Base-by-base conservation (phyloP, 1,140 invertebrate genomes). In the Ladona fulva region DNA sequence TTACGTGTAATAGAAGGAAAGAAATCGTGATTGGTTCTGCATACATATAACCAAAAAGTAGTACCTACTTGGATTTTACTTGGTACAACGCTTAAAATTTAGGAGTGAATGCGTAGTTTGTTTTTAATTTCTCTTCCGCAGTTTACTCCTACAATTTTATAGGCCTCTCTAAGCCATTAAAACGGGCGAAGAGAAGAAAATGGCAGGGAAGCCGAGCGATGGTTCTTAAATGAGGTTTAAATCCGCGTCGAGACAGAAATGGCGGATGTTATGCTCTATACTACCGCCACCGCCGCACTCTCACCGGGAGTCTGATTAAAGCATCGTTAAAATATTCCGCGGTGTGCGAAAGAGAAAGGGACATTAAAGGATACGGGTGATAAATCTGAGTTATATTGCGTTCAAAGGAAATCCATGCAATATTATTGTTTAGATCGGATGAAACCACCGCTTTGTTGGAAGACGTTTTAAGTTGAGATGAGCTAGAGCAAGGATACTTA, bases 321-420 rank as follows among this genome's bases (percentile, higher is more conserved):
- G 52, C 14, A 22, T 22, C 52, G n/a, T 66, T 66, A 66, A 66
- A 66, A 6, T 66, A 66, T 66, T 12, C 12, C 52, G 14, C 16
- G 52, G 52, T 66, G 52, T 66, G 14, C 52, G 52, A 66, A 66
- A 66, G 52, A 66, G 52, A 66, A 66, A 66, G 52, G 52, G 52
- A 22, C 52, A 66, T 66, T 6, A 66, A 66, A 66, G 52, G 14
- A 66, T 66, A 66, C 12, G 3, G 52, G 12, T 12, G 52, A 16
- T 66, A 66, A 66, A 66, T 12, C 44, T 19, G 52, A 3, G 3
- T 22, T 66, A 66, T 66, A 19, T 19, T 66, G 52, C n/a, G 16
- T 22, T 22, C n/a, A 5, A 66, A 66, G 3, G 52, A 66, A 66
- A 66, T 66, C 52, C 52, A 66, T 66, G 52, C 52, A 66, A 66